A percentile compares a stretch with the other conserved stretches of the same genome.
Conservation (phyloP, 1,140 invertebrate genomes). For the Oscheius sp. region DNA sequence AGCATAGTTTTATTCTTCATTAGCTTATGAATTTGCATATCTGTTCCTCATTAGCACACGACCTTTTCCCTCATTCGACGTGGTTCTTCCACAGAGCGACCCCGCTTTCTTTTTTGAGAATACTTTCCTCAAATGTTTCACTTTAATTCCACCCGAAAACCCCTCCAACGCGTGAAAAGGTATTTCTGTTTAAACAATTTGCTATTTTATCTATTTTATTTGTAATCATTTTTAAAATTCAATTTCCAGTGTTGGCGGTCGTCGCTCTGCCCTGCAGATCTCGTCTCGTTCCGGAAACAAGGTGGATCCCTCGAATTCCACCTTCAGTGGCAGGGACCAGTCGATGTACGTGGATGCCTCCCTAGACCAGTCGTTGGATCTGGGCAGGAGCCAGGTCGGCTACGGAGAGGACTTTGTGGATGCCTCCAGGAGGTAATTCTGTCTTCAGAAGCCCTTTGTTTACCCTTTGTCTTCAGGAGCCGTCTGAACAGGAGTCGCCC, state of each 20-base stretch:
- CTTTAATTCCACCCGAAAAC: too few relatives aligned
- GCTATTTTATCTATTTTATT: too few relatives aligned
- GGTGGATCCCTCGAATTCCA: background rate
- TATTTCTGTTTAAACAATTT: too few relatives aligned
- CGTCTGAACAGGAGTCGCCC: constrained; percentile 5
- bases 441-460: background rate
- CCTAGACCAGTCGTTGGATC: background rate
- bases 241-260: background rate
- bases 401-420: constrained; percentile 16
- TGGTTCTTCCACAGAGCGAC: too few relatives aligned
- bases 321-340: background rate
- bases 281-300: background rate
- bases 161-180: too few relatives aligned
- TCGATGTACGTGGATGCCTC: background rate
- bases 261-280: background rate
- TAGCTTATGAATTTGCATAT: too few relatives aligned
- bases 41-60: too few relatives aligned
- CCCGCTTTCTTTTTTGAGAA: too few relatives aligned
- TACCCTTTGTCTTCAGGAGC: background rate
- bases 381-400: background rate
- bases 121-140: too few relatives aligned
- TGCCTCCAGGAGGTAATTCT: background rate
- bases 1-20: too few relatives aligned
- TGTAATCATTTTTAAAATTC: too few relatives aligned
- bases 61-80: too few relatives aligned